These are phyloP conservation scores for Pangasius sanitwongsei DNA, from an alignment of 2,797 vertebrate species.

Conservation along the genomic window DNA sequence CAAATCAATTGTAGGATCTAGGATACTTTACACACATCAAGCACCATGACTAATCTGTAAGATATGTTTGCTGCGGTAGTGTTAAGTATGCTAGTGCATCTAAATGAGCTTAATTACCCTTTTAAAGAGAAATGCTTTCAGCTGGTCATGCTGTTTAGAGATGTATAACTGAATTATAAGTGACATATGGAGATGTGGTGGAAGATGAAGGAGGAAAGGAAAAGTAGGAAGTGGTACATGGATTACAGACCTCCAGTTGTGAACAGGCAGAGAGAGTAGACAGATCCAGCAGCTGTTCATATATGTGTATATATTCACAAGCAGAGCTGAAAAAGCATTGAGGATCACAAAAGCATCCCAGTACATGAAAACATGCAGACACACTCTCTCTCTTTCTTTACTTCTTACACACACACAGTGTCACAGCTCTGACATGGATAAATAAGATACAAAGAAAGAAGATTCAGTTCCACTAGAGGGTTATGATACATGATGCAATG, in stretches of 20 bases:
- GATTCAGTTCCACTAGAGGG: neutral
- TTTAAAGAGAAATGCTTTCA: slow-evolving; percentile 28
- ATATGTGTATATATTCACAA: slow-evolving; percentile 37
- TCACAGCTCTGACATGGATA: slow-evolving; percentile 24
- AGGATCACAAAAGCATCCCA: slow-evolving; percentile 24
- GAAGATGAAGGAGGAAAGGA: slow-evolving; percentile 29
- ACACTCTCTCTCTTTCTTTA: neutral
- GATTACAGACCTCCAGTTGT: slow-evolving; percentile 40
- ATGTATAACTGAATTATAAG: slow-evolving; percentile 35
- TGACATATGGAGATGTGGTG: slow-evolving; percentile 20
- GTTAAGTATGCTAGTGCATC: slow-evolving; percentile 55
- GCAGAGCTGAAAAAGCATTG: slow-evolving; percentile 34
- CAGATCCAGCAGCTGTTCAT: slow-evolving; percentile 25
- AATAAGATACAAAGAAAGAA: slow-evolving; percentile 7
- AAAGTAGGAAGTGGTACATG: slow-evolving; percentile 5
- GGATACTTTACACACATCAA: slow-evolving; percentile 66
- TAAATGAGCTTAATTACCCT: slow-evolving; percentile 32
- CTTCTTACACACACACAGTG: slow-evolving; percentile 2
- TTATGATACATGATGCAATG: slow-evolving; percentile 25
- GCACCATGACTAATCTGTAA: slow-evolving; percentile 67
- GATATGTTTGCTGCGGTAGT: slow-evolving; percentile 47
- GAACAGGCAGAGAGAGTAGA: slow-evolving; percentile 31
- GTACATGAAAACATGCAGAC: slow-evolving; percentile 15
- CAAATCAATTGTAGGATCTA: slow-evolving; percentile 68
- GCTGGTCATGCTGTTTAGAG: slow-evolving; percentile 9